Conservation (phyloP, 2,113 vertebrate species). For the Hystrix brachyura region DNA sequence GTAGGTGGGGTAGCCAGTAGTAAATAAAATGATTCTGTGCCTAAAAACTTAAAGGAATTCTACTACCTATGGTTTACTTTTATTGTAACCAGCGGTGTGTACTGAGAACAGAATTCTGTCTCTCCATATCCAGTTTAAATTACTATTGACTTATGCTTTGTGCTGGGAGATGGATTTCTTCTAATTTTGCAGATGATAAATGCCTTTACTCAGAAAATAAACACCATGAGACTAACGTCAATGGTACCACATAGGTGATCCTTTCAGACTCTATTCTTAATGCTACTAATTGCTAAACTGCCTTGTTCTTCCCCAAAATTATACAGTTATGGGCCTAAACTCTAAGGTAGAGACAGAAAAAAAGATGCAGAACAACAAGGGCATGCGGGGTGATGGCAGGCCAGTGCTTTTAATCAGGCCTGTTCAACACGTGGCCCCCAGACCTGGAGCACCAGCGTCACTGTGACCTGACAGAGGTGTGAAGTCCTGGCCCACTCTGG, state of each 20-base stretch:
- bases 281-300: neutral
- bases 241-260: neutral
- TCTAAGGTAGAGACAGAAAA: neutral
- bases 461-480: fast-evolving
- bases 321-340: neutral
- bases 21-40: neutral
- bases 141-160: neutral
- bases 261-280: neutral
- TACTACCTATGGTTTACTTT: neutral
- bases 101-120: neutral
- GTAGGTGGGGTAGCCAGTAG: fast-evolving
- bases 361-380: neutral
- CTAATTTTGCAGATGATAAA: neutral
- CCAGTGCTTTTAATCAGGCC: no score
- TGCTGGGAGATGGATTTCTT: neutral
- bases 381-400: fast-evolving
- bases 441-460: neutral
- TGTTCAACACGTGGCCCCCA: fast-evolving
- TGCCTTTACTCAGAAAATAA: neutral
- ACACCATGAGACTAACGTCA: neutral
- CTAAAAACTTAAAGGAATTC: neutral
- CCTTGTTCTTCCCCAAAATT: neutral
- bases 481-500: neutral
- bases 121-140: neutral
- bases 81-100: fast-evolving